Percentiles rank a stretch among this genome's conserved stretches.
phyloP scores from a whole-genome alignment of 2,113 vertebrate genomes.

The Natator depressus region DNA sequence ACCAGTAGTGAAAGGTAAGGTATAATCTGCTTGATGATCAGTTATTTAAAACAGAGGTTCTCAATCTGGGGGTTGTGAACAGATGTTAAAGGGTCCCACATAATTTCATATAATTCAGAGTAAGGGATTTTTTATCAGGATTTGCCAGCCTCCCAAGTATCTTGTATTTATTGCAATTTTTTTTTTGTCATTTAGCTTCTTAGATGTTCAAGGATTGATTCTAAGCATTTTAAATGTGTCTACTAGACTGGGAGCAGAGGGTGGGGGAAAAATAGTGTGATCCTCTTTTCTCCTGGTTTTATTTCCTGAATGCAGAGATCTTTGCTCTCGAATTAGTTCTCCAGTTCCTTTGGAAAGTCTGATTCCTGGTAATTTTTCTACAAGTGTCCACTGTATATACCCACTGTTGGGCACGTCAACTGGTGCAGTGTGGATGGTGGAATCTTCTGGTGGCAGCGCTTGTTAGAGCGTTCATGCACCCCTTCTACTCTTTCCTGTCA shows the following conservation, averaged over 20 bases:
- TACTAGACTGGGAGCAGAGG: not conserved
- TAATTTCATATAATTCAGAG: not conserved
- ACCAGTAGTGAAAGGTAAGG: slow-evolving; percentile 83
- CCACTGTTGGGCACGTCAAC: not conserved
- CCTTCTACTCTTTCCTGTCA: not conserved
- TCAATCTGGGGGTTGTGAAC: not conserved
- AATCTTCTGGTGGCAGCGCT: not conserved
- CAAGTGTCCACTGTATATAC: not conserved
- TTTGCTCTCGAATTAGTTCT: not conserved
- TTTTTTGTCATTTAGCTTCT: not conserved
- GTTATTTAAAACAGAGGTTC: not conserved
- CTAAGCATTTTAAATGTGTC: not conserved
- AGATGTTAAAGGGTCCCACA: not conserved
- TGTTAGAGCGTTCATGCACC: not conserved
- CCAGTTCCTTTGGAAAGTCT: not conserved
- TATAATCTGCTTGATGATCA: not conserved
- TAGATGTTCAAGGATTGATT: not conserved
- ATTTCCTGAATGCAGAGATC: not conserved
- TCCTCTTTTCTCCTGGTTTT: not conserved
- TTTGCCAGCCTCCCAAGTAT: not conserved
- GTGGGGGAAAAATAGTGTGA: not conserved
- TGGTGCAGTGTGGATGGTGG: not conserved
- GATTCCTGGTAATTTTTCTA: not conserved
- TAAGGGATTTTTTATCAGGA: not conserved
- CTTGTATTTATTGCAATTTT: not conserved